Evolutionary conservation across 2,113 vertebrate genomes (phyloP).

Genomic region (Anolis carolinensis): DNA sequence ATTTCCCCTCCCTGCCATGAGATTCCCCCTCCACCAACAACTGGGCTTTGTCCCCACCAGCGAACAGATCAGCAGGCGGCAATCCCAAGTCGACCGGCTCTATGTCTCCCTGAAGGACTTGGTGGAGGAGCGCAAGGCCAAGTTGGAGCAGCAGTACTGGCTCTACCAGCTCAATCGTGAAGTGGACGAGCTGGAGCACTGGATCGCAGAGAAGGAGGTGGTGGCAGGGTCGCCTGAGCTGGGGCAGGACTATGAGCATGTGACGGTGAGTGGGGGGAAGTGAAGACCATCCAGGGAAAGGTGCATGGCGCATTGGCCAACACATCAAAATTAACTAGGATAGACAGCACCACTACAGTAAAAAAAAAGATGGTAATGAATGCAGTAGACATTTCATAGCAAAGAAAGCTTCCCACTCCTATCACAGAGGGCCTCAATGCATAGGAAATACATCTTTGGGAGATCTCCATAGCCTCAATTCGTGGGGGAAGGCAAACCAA

Average conservation of each 20-base stretch:
- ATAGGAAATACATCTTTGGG: no score
- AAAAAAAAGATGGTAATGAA: no score
- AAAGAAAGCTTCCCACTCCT: no score
- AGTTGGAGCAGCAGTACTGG: conserved; percentile 96
- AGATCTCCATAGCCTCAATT: no score
- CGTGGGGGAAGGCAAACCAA: no score
- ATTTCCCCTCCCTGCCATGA: neutral
- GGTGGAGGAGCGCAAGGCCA: conserved; percentile 88
- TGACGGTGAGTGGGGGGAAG: conserved; percentile 79
- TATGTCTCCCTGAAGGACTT: conserved; percentile 97
- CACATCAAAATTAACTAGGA: neutral
- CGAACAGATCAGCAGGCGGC: conserved; percentile 92
- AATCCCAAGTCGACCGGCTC: conserved; percentile 95
- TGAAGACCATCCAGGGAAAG: neutral
- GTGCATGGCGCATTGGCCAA: neutral
- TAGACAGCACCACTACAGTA: no score
- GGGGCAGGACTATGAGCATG: conserved; percentile 94
- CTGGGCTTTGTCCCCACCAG: conserved; percentile 68
- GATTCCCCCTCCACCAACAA: neutral
- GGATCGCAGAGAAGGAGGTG: conserved; percentile 95
- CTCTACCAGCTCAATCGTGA: conserved; percentile 93
- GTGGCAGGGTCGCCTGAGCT: conserved; percentile 92
- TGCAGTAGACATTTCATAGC: no score
- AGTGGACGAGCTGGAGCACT: conserved; percentile 95
- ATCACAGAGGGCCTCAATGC: no score